Percentiles rank a stretch among this genome's conserved stretches.
Evolutionary conservation across 2,113 vertebrate species (phyloP).

Genomic region (Parotia lawesii): DNA sequence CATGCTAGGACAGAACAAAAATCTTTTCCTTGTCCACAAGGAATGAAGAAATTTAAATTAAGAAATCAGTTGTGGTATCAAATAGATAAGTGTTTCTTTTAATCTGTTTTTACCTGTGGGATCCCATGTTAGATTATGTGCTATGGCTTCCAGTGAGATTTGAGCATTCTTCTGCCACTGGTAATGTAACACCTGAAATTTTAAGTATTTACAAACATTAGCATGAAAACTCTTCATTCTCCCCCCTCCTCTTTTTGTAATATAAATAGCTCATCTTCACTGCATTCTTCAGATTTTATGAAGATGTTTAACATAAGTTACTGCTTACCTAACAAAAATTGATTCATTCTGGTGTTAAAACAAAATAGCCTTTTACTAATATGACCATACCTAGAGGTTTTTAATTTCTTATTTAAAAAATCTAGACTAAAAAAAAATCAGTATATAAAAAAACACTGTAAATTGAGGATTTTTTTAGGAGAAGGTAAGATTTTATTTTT

Average conservation of each 20-base stretch:
- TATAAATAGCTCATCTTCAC: background rate
- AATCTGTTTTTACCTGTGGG: conserved; percentile 80
- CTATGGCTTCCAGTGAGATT: conserved; percentile 83
- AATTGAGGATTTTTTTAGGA: background rate
- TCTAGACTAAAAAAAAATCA: background rate
- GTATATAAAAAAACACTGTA: background rate
- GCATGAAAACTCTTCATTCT: background rate
- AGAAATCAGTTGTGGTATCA: background rate
- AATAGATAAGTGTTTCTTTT: background rate
- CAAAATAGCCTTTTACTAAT: background rate
- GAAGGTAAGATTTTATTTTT: background rate
- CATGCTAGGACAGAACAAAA: background rate
- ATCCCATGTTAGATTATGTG: conserved; percentile 91
- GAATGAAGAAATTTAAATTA: background rate
- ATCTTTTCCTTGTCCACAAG: background rate
- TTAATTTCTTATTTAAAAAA: background rate
- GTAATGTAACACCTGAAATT: conserved; percentile 78
- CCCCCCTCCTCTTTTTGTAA: background rate
- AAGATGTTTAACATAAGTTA: background rate
- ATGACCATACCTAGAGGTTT: background rate
- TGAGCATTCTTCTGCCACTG: conserved; percentile 98
- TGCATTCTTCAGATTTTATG: background rate
- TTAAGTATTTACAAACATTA: background rate
- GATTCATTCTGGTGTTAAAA: background rate
- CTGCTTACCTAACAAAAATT: background rate